A percentile compares a stretch with the other conserved stretches of the same genome.
Conservation (phyloP, 2,888 invertebrate species). For the Spilosoma lubricipeda region DNA sequence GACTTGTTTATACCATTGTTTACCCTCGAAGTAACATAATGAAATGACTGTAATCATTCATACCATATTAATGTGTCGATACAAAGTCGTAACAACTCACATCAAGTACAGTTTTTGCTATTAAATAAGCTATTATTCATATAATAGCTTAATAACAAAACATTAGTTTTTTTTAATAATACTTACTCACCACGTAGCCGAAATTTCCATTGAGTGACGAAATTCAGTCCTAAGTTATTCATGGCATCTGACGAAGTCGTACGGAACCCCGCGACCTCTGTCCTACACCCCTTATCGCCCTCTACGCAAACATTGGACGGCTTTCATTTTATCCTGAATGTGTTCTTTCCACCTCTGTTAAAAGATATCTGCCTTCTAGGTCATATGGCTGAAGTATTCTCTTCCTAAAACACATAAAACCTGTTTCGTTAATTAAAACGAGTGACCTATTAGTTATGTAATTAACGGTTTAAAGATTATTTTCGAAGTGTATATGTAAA, state of each 20-base stretch:
- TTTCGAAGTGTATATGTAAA: constrained; percentile 33
- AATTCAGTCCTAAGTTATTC: constrained; percentile 72
- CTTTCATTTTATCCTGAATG: constrained; percentile 68
- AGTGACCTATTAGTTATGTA: constrained; percentile 33
- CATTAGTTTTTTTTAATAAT: constrained; percentile 2
- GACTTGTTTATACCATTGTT: constrained; percentile 48
- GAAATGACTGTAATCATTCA: constrained; percentile 36
- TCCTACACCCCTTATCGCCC: constrained; percentile 63
- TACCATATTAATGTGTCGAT: constrained; percentile 24
- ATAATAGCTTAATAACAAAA: neutral
- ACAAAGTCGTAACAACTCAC: constrained; percentile 12
- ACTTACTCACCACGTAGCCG: constrained; percentile 33
- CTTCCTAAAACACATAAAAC: constrained; percentile 24
- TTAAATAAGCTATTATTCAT: neutral
- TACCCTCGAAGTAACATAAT: constrained; percentile 46
- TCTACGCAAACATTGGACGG: constrained; percentile 69
- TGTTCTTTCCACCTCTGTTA: constrained; percentile 56
- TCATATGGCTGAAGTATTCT: constrained; percentile 34
- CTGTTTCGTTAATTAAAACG: constrained; percentile 28
- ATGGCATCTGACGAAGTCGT: constrained; percentile 63
- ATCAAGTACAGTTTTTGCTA: neutral
- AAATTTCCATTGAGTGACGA: constrained; percentile 64
- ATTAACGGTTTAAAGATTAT: constrained; percentile 39
- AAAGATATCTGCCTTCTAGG: constrained; percentile 53
- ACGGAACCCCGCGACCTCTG: constrained; percentile 47